A percentile compares a stretch with the other conserved stretches of the same genome.
These are phyloP conservation scores for Uloborus diversus DNA, from an alignment of 1,140 invertebrate genomes.

Conservation along the genomic window DNA sequence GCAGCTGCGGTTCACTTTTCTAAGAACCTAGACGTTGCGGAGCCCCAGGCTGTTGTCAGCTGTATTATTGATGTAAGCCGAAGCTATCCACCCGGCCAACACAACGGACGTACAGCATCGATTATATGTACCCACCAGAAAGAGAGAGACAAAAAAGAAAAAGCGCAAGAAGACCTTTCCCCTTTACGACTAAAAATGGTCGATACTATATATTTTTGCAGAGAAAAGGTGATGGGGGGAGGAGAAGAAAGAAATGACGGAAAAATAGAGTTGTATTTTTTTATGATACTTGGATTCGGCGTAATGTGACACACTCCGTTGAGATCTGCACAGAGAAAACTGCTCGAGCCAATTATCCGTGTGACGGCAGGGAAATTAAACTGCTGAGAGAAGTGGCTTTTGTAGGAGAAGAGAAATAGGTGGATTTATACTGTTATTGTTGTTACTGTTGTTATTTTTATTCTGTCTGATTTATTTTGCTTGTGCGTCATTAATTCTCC, in stretches of 20 bases:
- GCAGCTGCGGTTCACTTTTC: no score
- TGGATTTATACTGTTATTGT: no score
- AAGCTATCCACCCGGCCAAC: neutral
- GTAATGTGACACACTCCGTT: slow-evolving; percentile 36
- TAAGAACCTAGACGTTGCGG: neutral
- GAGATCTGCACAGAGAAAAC: slow-evolving; percentile 22
- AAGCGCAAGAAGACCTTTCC: neutral
- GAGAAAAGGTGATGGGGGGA: neutral
- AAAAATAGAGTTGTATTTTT: slow-evolving; percentile 4
- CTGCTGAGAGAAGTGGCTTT: slow-evolving; percentile 14
- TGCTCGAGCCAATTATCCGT: slow-evolving; percentile 47
- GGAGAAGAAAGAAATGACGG: neutral
- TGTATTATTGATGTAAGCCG: slow-evolving; percentile 24
- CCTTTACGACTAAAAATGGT: slow-evolving; percentile 22
- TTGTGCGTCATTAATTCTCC: no score
- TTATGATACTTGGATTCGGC: slow-evolving; percentile 49
- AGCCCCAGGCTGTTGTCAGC: neutral
- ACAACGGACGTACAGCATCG: slow-evolving; percentile 18
- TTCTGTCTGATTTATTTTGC: no score
- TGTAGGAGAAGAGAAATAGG: slow-evolving; percentile 9
- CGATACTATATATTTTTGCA: slow-evolving; percentile 36
- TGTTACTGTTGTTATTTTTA: no score
- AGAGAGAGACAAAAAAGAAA: slow-evolving; percentile 3
- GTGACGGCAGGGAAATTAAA: slow-evolving; percentile 34
- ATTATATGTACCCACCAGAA: slow-evolving; percentile 14